A percentile compares a stretch with the other conserved stretches of the same genome.
Conservation (phyloP, 2,888 invertebrate genomes). For the Melanostoma mellinum region DNA sequence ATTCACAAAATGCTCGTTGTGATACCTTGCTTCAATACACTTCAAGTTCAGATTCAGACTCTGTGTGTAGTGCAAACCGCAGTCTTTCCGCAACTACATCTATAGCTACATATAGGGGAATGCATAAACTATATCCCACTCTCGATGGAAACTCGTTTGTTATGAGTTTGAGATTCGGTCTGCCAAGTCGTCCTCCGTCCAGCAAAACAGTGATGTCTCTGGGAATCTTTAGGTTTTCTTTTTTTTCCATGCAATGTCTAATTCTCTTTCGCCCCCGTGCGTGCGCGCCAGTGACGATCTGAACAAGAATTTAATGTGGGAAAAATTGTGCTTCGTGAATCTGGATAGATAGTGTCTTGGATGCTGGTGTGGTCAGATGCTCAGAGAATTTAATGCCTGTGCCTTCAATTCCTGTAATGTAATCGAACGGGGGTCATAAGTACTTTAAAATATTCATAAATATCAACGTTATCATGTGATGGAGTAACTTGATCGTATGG, state of each 20-base stretch:
- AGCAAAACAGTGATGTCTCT: constrained; percentile 57
- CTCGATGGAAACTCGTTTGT: constrained; percentile 65
- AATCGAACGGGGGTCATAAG: constrained; percentile 20
- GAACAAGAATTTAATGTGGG: constrained; percentile 69
- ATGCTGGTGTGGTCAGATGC: constrained; percentile 20
- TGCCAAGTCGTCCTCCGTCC: constrained; percentile 43
- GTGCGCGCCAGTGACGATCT: constrained; percentile 20
- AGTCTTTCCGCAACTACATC: constrained; percentile 37
- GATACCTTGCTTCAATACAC: constrained; percentile 31
- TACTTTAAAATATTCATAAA: constrained; percentile 13
- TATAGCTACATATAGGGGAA: constrained; percentile 11
- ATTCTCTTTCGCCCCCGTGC: constrained; percentile 13
- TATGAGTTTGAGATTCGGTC: constrained; percentile 55
- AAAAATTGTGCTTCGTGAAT: constrained; percentile 62
- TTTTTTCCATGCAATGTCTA: constrained; percentile 38
- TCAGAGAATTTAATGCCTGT: constrained; percentile 43
- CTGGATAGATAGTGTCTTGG: constrained; percentile 47
- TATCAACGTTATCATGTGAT: constrained; percentile 32
- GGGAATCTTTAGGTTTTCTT: constrained; percentile 57
- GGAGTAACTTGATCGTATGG: constrained; percentile 33
- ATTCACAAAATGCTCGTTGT: constrained; percentile 34
- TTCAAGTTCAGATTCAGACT: constrained; percentile 25
- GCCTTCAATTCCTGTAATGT: constrained; percentile 53
- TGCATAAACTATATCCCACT: constrained; percentile 56
- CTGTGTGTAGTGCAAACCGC: constrained; percentile 38